Evolutionary conservation across 2,113 vertebrate species (phyloP).

Genomic region (Lepidiolamprologus cunningtoni): DNA sequence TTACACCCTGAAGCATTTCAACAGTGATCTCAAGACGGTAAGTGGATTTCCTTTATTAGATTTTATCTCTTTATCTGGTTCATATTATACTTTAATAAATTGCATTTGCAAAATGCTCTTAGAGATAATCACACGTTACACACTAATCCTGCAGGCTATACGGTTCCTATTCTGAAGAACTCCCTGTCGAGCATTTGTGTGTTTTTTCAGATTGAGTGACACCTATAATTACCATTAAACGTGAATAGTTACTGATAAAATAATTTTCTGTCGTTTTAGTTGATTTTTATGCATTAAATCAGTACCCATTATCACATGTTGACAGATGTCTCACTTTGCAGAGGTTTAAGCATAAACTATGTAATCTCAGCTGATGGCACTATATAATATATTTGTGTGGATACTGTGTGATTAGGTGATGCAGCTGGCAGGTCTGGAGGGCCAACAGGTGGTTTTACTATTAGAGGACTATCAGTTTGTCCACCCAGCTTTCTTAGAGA

Average conservation of each 20-base stretch:
- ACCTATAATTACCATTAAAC: not conserved
- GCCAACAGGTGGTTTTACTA: conserved; percentile 86
- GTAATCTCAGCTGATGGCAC: not conserved
- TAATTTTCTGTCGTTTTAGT: not conserved
- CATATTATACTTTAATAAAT: not conserved
- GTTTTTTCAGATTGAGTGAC: not conserved
- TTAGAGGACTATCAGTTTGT: conserved; percentile 95
- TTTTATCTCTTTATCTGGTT: not conserved
- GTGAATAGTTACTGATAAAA: not conserved
- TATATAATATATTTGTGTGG: not conserved
- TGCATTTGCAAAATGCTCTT: not conserved
- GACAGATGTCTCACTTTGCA: not conserved
- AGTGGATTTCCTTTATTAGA: not conserved
- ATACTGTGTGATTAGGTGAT: conserved; percentile 75
- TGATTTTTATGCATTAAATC: not conserved
- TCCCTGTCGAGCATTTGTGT: not conserved
- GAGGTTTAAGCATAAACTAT: not conserved
- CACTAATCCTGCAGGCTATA: not conserved
- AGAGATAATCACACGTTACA: not conserved
- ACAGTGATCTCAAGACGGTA: conserved; percentile 87
- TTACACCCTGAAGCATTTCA: conserved; percentile 92
- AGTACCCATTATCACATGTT: not conserved
- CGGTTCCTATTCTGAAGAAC: not conserved
- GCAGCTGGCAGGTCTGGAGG: conserved; percentile 87
- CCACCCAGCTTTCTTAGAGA: conserved; percentile 86